Conservation (phyloP, 2,888 invertebrate genomes). For the Sinodicranocentrus sp. region DNA sequence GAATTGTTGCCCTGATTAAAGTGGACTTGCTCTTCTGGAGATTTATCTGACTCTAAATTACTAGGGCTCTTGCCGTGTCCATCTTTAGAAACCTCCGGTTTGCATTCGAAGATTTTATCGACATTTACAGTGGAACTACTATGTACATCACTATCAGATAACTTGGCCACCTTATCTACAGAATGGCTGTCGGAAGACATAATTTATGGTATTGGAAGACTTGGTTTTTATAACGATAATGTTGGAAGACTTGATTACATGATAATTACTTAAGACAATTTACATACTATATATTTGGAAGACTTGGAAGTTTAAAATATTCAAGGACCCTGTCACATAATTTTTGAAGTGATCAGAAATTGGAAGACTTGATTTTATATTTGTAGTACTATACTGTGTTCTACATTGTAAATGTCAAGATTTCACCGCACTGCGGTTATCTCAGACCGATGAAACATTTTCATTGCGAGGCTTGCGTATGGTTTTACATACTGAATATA, state of each 20-base stretch:
- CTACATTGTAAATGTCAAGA: not conserved
- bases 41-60: constrained; percentile 28
- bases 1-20: constrained; percentile 13
- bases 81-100: constrained; percentile 42
- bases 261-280: no score
- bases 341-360: no score
- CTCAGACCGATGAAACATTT: constrained; percentile 32
- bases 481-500: no score
- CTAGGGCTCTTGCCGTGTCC: constrained; percentile 22
- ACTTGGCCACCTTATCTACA: constrained; percentile 58
- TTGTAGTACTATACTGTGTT: not conserved
- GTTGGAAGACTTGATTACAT: not conserved
- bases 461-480: no score
- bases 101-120: constrained; percentile 47
- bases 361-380: constrained; percentile 3
- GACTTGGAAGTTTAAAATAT: constrained; percentile 64
- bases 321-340: no score
- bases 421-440: constrained; percentile 65
- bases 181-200: constrained; percentile 65
- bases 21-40: constrained; percentile 1
- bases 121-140: constrained; percentile 10
- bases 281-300: constrained; percentile 59
- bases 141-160: constrained; percentile 35
- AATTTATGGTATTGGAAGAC: constrained; percentile 68
- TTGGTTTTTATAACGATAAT: constrained; percentile 35